Conservation (phyloP, 1,140 invertebrate genomes). For the Drosophila athabasca region DNA sequence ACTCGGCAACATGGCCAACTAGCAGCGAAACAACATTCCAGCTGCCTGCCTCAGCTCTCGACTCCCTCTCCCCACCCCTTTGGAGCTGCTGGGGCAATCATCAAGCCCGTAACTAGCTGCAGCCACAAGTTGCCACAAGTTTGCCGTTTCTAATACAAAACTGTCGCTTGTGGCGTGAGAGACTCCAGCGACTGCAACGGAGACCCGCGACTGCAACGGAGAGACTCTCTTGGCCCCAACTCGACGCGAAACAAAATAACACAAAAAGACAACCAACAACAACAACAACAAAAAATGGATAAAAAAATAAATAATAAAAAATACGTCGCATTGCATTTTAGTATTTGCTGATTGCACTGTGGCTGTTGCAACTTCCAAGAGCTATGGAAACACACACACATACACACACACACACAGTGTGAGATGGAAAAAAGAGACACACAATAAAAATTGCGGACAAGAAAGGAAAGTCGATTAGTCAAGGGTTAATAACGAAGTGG, state of each 20-base stretch:
- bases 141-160: conserved; percentile 77
- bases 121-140: conserved; percentile 63
- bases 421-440: conserved; percentile 35
- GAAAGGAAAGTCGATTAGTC: conserved; percentile 46
- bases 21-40: conserved; percentile 77
- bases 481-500: conserved; percentile 23
- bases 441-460: conserved; percentile 56
- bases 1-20: conserved; percentile 77
- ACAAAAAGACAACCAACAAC: conserved; percentile 15
- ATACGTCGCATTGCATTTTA: conserved; percentile 67
- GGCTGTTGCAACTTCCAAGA: conserved; percentile 28
- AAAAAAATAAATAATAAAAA: conserved; percentile 60
- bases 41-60: conserved; percentile 47
- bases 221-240: conserved; percentile 39
- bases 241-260: conserved; percentile 22
- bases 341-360: conserved; percentile 66
- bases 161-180: conserved; percentile 79
- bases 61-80: not conserved
- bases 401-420: conserved; percentile 33
- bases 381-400: conserved; percentile 67
- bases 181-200: conserved; percentile 41
- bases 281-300: conserved; percentile 31
- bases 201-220: not conserved
- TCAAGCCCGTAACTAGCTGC: conserved; percentile 72
- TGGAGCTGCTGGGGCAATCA: conserved; percentile 10